A percentile compares a stretch with the other conserved stretches of the same genome.
Conservation (phyloP, 1,140 invertebrate species). For the Trichogramma pretiosum region DNA sequence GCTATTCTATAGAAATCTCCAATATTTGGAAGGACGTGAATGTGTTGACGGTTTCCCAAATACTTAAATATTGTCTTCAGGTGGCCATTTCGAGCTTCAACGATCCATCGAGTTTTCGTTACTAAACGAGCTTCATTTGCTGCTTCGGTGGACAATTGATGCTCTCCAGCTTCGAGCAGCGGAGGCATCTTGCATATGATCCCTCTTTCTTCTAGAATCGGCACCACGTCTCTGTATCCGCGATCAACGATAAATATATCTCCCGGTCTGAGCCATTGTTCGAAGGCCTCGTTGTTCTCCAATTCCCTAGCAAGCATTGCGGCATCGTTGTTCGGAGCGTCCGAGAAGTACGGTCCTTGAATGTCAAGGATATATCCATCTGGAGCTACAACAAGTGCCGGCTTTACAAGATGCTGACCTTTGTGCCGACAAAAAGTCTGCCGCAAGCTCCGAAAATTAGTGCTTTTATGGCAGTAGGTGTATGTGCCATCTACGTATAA, state of each 20-base stretch:
- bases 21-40: slow-evolving; percentile 4
- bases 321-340: slow-evolving; percentile 25
- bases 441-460: slow-evolving; percentile 6
- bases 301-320: slow-evolving; percentile 14
- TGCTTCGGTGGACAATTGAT: slow-evolving; percentile 9
- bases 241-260: slow-evolving; percentile 12
- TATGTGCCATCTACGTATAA: slow-evolving; percentile 18
- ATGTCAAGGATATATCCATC: slow-evolving; percentile 20
- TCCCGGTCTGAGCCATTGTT: no score
- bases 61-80: slow-evolving; percentile 20
- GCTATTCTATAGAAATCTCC: slow-evolving; percentile 8
- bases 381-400: slow-evolving; percentile 16
- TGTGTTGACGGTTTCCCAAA: slow-evolving; percentile 6
- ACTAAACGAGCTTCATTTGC: slow-evolving; percentile 15
- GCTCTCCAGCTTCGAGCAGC: not conserved
- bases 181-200: slow-evolving; percentile 1
- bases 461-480: slow-evolving; percentile 15
- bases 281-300: slow-evolving; percentile 4
- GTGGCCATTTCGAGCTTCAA: slow-evolving; percentile 20
- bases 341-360: slow-evolving; percentile 11
- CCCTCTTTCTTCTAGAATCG: not conserved
- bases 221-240: slow-evolving; percentile 3
- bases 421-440: slow-evolving; percentile 19
- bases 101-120: slow-evolving; percentile 20
- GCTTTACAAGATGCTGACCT: slow-evolving; percentile 14